phyloP scores from a whole-genome alignment of 2,113 vertebrate genomes.

The Neogobius melanostomus region DNA sequence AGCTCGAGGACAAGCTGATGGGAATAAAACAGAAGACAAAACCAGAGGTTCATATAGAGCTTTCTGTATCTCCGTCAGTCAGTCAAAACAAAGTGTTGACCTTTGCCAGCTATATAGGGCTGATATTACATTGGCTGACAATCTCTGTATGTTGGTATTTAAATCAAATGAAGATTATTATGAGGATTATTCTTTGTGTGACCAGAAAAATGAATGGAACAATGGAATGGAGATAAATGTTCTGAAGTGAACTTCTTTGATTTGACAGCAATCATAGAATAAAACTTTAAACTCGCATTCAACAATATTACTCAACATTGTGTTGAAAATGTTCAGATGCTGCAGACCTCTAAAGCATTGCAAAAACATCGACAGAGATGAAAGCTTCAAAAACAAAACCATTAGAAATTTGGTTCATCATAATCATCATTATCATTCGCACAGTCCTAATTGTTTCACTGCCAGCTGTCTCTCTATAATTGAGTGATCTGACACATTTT shows the following conservation, averaged over 20 bases:
- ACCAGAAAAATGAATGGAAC: not conserved
- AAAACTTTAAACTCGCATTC: not conserved
- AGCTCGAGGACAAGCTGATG: too few relatives aligned
- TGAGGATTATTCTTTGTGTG: too few relatives aligned
- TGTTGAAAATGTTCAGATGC: not conserved
- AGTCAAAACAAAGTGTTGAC: too few relatives aligned
- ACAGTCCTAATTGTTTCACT: conserved; percentile 76
- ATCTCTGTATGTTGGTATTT: too few relatives aligned
- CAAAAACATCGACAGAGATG: conserved; percentile 15
- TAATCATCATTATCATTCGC: conserved; percentile 80
- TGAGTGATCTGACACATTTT: conserved; percentile 79
- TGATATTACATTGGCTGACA: too few relatives aligned
- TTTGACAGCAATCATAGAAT: not conserved
- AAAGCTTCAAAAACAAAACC: conserved; percentile 70
- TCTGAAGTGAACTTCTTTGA: not conserved
- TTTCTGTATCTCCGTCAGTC: too few relatives aligned
- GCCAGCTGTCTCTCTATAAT: conserved; percentile 80
- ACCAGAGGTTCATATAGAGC: too few relatives aligned
- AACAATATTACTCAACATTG: not conserved
- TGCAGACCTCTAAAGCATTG: conserved; percentile 7
- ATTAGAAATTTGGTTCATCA: conserved; percentile 74
- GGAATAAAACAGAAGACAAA: too few relatives aligned
- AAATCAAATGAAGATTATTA: too few relatives aligned
- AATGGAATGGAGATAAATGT: not conserved
- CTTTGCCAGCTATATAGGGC: too few relatives aligned